Percentiles rank a stretch among this genome's conserved stretches.
Conservation (phyloP, 2,113 vertebrate genomes). For the Corydoras maculifer region DNA sequence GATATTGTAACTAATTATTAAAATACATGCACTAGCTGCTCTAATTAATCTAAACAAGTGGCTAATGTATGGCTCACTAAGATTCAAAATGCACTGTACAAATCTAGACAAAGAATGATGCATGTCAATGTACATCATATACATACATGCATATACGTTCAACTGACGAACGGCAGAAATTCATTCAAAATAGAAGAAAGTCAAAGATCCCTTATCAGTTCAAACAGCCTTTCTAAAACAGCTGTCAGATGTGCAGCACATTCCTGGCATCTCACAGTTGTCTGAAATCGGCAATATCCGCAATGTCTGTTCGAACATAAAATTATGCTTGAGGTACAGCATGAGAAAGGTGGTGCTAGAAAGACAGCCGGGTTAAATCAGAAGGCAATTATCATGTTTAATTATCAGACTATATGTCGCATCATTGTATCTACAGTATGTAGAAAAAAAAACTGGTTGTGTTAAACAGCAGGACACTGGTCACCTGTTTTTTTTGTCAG, state of each 20-base stretch:
- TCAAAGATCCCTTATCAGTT: conserved; percentile 2
- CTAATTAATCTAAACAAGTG: too few species aligned
- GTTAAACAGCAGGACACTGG: too few species aligned
- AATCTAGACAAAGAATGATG: too few species aligned
- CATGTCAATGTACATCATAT: too few species aligned
- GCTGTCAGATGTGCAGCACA: conserved; percentile 15
- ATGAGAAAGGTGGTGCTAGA: not conserved
- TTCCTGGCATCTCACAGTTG: conserved; percentile 3
- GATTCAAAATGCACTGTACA: too few species aligned
- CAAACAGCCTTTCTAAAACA: conserved; percentile 1
- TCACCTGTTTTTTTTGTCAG: too few species aligned
- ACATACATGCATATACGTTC: not conserved
- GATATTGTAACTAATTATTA: too few species aligned
- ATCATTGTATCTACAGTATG: too few species aligned
- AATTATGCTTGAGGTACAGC: conserved; percentile 2
- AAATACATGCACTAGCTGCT: too few species aligned
- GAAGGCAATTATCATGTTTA: not conserved
- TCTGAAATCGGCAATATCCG: conserved; percentile 16
- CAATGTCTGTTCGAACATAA: not conserved
- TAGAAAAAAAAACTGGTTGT: too few species aligned
- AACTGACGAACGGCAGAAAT: not conserved
- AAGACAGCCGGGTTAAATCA: not conserved
- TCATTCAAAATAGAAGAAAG: not conserved
- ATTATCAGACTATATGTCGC: too few species aligned
- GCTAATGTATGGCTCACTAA: too few species aligned